Percentiles rank a stretch among this genome's conserved stretches.
These are phyloP conservation scores for Manis crassicaudata DNA, from an alignment of 2,797 vertebrate genomes.

Conservation along the genomic window DNA sequence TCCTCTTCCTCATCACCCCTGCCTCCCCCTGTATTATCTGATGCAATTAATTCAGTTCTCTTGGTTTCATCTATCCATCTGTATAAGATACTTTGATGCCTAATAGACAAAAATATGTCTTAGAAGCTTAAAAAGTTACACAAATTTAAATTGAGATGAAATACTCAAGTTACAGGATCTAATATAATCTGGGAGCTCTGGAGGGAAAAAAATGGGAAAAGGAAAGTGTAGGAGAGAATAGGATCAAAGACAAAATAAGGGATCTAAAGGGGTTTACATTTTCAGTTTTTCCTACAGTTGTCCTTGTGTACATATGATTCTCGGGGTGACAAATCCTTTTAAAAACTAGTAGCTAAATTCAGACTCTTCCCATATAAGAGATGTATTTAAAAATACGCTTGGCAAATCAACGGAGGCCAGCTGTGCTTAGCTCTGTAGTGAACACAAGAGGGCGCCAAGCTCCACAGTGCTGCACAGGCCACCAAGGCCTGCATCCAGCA, in stretches of 20 bases:
- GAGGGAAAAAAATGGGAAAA: background rate
- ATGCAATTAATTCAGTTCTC: background rate
- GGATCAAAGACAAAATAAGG: conserved; percentile 5
- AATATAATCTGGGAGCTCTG: background rate
- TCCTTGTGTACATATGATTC: background rate
- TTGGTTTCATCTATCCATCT: background rate
- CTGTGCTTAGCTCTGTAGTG: background rate
- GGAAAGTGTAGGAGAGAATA: background rate
- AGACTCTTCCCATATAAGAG: background rate
- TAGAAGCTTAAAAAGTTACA: background rate
- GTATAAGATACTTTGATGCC: background rate
- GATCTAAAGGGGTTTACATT: background rate
- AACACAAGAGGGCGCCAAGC: conserved; percentile 68
- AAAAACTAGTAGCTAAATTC: background rate
- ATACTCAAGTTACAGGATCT: background rate
- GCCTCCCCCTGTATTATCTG: background rate
- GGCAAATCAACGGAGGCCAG: background rate
- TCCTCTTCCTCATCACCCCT: background rate
- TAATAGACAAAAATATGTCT: background rate
- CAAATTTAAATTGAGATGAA: background rate
- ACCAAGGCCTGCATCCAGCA: rapidly evolving
- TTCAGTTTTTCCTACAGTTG: background rate
- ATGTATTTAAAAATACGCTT: background rate
- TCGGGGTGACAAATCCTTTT: background rate
- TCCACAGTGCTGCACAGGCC: background rate